Percentiles rank a stretch among this genome's conserved stretches.
These are phyloP conservation scores for Balaeniceps rex DNA, from an alignment of 2,113 vertebrate species.

Conservation along the genomic window DNA sequence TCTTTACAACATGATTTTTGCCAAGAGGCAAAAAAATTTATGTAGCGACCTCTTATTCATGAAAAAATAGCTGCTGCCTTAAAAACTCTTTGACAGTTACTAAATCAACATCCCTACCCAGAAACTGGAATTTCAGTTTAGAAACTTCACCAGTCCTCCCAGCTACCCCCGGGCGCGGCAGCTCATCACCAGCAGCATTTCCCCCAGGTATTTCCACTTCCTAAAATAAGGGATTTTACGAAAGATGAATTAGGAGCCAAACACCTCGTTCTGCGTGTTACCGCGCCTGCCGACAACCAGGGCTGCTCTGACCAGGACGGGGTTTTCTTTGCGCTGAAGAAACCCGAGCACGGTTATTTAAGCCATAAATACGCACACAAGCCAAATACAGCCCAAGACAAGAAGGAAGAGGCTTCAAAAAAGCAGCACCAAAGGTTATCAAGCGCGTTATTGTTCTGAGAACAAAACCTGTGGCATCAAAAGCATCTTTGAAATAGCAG, in stretches of 20 bases:
- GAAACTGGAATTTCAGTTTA: neutral
- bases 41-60: neutral
- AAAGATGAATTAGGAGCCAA: neutral
- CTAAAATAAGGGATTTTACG: neutral
- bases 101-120: neutral
- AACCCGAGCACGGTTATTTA: accelerated
- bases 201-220: neutral
- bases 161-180: neutral
- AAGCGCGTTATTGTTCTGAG: neutral
- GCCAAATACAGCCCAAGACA: neutral
- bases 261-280: neutral
- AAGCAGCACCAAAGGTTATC: neutral
- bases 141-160: neutral
- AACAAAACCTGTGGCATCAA: neutral
- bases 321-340: neutral
- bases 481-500: neutral
- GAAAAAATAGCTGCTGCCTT: neutral
- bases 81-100: neutral
- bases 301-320: neutral
- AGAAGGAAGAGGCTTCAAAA: neutral
- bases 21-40: neutral
- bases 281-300: neutral
- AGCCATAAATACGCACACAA: neutral
- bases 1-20: neutral
- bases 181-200: neutral